A percentile compares a stretch with the other conserved stretches of the same genome.
These are phyloP conservation scores for Macaca nemestrina DNA, from an alignment of 2,113 vertebrate genomes.

Conservation along the genomic window DNA sequence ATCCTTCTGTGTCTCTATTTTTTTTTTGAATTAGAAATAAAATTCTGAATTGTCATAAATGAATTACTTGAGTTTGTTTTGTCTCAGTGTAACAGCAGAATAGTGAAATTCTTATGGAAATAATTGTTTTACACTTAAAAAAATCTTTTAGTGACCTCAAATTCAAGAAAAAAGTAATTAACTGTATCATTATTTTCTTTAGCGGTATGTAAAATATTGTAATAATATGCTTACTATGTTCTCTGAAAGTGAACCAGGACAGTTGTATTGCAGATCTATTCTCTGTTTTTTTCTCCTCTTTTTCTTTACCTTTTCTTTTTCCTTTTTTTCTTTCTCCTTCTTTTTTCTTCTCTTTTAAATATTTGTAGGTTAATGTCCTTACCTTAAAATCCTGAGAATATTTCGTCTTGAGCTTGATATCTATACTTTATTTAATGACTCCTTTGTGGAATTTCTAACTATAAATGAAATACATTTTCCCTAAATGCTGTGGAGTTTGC, in stretches of 20 bases:
- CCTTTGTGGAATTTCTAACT: slow-evolving; percentile 10
- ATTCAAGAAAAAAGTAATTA: background rate
- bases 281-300: background rate
- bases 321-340: background rate
- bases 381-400: background rate
- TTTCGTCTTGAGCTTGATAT: background rate
- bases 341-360: slow-evolving; percentile 4
- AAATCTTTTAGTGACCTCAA: background rate
- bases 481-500: background rate
- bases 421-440: background rate
- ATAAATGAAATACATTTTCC: background rate
- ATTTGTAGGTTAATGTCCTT: background rate
- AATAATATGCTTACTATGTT: background rate
- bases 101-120: background rate
- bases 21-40: slow-evolving; percentile 10
- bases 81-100: background rate
- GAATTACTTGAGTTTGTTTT: background rate
- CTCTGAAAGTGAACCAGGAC: background rate
- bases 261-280: background rate
- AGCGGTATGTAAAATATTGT: background rate
- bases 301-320: background rate
- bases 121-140: slow-evolving; percentile 20
- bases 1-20: background rate
- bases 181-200: background rate
- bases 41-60: background rate